phyloP scores from a whole-genome alignment of 2,797 vertebrate species.

The Epinephelus coioides region DNA sequence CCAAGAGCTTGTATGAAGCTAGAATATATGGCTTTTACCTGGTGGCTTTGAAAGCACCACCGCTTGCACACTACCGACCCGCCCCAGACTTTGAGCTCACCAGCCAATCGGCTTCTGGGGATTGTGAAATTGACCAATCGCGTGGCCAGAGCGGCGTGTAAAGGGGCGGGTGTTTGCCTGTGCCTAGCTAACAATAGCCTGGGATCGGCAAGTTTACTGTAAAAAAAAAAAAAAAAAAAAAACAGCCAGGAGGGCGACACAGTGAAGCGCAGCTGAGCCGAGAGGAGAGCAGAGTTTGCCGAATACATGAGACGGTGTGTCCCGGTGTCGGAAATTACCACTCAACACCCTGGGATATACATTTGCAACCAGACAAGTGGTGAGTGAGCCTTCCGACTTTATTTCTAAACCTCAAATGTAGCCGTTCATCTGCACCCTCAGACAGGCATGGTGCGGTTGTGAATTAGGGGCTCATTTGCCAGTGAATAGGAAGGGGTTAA shows the following conservation, averaged over 20 bases:
- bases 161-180: constrained; percentile 70
- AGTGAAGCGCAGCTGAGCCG: constrained; percentile 44
- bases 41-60: constrained; percentile 26
- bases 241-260: constrained; percentile 57
- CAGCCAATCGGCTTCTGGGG: constrained; percentile 54
- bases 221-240: constrained; percentile 35
- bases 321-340: constrained; percentile 45
- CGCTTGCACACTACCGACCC: constrained; percentile 31
- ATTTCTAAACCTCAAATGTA: neutral
- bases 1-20: fast-evolving
- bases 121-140: constrained; percentile 59
- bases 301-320: constrained; percentile 61
- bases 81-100: constrained; percentile 31
- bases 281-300: constrained; percentile 38
- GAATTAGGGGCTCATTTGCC: constrained; percentile 40
- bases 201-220: constrained; percentile 75
- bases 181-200: constrained; percentile 80
- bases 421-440: constrained; percentile 18
- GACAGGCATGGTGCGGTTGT: constrained; percentile 51
- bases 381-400: constrained; percentile 56
- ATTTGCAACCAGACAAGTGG: constrained; percentile 40
- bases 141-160: constrained; percentile 13
- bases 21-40: neutral
- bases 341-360: constrained; percentile 29
- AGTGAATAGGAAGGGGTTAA: constrained; percentile 55